Conservation (phyloP, 2,888 invertebrate genomes). For the Ectemnius cavifrons region DNA sequence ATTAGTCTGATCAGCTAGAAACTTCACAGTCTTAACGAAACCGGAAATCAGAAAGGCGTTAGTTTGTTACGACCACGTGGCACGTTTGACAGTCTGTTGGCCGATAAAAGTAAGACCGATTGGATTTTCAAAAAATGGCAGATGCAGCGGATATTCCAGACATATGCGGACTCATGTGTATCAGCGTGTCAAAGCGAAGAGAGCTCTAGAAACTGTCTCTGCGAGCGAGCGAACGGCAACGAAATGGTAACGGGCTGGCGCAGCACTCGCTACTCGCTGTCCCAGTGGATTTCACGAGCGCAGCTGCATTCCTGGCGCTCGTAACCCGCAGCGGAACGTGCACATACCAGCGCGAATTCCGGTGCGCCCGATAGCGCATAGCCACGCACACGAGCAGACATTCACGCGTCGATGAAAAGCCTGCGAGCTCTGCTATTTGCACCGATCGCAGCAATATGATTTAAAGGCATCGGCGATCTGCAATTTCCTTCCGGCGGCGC, state of each 20-base stretch:
- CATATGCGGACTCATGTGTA: too few relatives aligned
- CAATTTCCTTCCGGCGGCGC: slow-evolving; percentile 42
- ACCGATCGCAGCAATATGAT: slow-evolving; percentile 38
- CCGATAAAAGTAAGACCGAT: too few relatives aligned
- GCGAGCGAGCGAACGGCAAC: background rate
- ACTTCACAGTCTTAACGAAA: too few relatives aligned
- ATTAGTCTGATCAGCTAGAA: too few relatives aligned
- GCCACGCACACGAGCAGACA: too few relatives aligned
- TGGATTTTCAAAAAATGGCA: too few relatives aligned
- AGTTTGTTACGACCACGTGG: too few relatives aligned
- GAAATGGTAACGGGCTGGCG: slow-evolving; percentile 5
- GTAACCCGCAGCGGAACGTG: background rate
- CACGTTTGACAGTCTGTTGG: too few relatives aligned
- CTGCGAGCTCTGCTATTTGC: slow-evolving; percentile 21
- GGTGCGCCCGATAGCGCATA: background rate
- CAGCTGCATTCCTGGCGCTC: slow-evolving; percentile 4
- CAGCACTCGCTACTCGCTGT: background rate
- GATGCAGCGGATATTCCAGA: background rate
- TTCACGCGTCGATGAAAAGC: slow-evolving; percentile 24
- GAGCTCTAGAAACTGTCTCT: background rate
- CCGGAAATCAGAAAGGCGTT: too few relatives aligned
- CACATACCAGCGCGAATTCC: background rate
- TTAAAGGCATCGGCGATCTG: slow-evolving; percentile 52
- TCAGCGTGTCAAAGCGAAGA: background rate
- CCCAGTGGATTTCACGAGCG: slow-evolving; percentile 6